phyloP scores from a whole-genome alignment of 2,113 vertebrate species.

The Orthochromis malagaraziensis region DNA sequence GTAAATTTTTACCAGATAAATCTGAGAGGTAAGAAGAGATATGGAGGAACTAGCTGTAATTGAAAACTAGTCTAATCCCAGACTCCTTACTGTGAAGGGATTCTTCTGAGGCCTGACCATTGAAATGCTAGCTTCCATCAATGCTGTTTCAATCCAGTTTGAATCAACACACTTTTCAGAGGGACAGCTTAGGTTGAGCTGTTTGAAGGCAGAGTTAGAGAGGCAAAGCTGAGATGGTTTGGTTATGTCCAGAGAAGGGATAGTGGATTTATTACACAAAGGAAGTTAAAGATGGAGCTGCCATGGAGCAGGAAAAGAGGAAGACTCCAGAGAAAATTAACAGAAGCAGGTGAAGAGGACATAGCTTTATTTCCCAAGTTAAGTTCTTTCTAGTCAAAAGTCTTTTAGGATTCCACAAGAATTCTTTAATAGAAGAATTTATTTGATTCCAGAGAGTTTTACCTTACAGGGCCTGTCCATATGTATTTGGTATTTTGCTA shows the following conservation, averaged over 20 bases:
- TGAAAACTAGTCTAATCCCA: not conserved
- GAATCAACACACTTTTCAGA: not conserved
- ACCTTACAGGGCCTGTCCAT: not conserved
- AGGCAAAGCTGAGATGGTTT: not conserved
- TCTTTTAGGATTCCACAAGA: not conserved
- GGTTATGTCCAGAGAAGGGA: not conserved
- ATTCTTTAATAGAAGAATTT: accelerated
- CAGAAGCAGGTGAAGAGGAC: not conserved
- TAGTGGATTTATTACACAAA: not conserved
- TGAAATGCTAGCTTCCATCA: not conserved
- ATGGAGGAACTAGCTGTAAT: not conserved
- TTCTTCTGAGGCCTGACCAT: not conserved
- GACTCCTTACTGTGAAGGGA: not conserved
- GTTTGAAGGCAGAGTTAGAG: not conserved
- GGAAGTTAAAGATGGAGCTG: not conserved
- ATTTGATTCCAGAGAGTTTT: not conserved
- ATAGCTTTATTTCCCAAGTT: not conserved
- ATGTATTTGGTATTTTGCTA: not conserved
- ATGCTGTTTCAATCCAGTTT: not conserved
- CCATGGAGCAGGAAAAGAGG: not conserved
- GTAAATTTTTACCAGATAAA: not conserved
- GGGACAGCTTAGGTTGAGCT: accelerated
- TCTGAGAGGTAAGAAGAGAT: not conserved
- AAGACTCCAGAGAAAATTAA: not conserved
- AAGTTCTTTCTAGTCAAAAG: not conserved